Percentiles rank a stretch among this genome's conserved stretches.
phyloP scores from a whole-genome alignment of 1,140 invertebrate genomes.

The Brachionus paranguensis region DNA sequence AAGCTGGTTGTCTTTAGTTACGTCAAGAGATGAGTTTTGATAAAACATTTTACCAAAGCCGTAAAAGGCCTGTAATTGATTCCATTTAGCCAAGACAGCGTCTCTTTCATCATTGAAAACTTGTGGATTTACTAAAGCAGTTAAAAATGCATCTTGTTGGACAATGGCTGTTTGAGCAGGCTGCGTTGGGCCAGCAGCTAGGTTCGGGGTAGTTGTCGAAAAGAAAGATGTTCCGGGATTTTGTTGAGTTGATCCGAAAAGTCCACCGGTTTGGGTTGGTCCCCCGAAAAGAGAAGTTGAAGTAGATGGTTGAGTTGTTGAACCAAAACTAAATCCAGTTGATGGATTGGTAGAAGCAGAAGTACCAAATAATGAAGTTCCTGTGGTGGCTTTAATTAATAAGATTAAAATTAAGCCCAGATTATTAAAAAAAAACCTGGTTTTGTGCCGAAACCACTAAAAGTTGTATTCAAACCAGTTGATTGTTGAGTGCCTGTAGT shows the following conservation, averaged over 20 bases:
- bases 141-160: conserved; percentile 42
- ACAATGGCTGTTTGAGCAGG: conserved; percentile 58
- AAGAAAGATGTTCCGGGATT: neutral
- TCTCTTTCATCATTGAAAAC: conserved; percentile 87
- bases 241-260: conserved; percentile 37
- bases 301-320: conserved; percentile 41
- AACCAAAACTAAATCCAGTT: conserved; percentile 54
- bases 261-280: conserved; percentile 44
- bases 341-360: conserved; percentile 42
- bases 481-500: conserved; percentile 38
- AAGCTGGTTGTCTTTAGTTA: conserved; percentile 4
- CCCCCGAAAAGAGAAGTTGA: conserved; percentile 43
- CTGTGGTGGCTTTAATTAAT: conserved; percentile 42
- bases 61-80: conserved; percentile 86
- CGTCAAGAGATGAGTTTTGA: conserved; percentile 2
- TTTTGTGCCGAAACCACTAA: conserved; percentile 40
- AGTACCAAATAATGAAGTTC: conserved; percentile 44
- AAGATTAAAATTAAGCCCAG: conserved; percentile 32
- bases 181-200: conserved; percentile 56
- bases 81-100: conserved; percentile 82
- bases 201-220: conserved; percentile 55
- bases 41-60: conserved; percentile 67
- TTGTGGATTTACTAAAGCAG: conserved; percentile 71
- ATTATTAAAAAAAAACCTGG: neutral
- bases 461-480: conserved; percentile 42